Evolutionary conservation across 1,140 invertebrate species (phyloP), one percentile per base, ranked within the genome.

Genomic region (Saccostrea cuccullata): DNA sequence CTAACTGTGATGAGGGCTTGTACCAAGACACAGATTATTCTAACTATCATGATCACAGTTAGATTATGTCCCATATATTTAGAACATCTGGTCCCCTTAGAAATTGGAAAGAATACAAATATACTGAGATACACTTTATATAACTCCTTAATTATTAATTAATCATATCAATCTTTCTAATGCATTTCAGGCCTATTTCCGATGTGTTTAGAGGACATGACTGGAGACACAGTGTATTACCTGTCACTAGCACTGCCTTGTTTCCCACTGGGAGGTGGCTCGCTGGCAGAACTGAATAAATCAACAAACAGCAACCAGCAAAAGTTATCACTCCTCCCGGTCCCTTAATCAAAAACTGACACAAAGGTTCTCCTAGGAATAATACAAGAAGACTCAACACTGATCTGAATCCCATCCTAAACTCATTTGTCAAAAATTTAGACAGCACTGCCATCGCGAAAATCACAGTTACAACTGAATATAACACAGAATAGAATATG

Each of bases 371-470:
- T 6, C 94, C 94, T 56, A 94, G 87, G 90, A 94, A 94, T 83
- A 94, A 85, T 30, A 94, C 91, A 40, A 92, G 90, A 40, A 94
- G 90, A 89, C 92, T 94, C 55, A 94, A 89, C 82, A 94, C 90
- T 70, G 94, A 94, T 85, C 94, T 88, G 88, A 94, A 93, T 58
- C 94, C 94, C 88, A 94, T 93, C 84, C 94, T 83, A 88, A 94
- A 93, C 92, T 94, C 94, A 90, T 94, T 93, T 40, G 93, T 94
- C 6, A 94, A 84, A 91, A 94, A 94, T 89, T 94, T 94, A 17
- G 94, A 94, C 26, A 94, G 77, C 40, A 94, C 94, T 83, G 94
- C 94, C 93, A 94, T 93, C 8, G 93, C 94, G 92, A 94, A 94
- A 12, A 93, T 90, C 30, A 94, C 92, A 30, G 94, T 94, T 12